phyloP scores from a whole-genome alignment of 2,888 invertebrate genomes.

The Frankliniella intonsa region DNA sequence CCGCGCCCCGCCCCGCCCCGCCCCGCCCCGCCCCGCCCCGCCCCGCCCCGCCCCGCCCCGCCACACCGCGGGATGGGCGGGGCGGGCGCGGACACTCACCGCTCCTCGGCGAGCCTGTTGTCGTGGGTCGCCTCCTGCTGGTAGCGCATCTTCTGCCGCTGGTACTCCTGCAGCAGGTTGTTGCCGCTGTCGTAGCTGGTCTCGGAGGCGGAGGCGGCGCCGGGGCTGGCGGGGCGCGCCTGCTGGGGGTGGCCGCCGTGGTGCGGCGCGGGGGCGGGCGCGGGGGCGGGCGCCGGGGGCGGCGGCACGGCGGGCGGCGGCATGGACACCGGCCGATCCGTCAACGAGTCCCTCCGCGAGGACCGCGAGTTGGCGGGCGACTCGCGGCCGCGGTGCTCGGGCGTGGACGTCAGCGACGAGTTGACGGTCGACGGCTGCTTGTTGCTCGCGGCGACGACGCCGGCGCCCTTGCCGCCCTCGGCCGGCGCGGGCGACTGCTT shows the following conservation, averaged over 20 bases:
- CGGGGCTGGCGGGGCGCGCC: constrained; percentile 52
- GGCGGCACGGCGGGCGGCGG: not conserved
- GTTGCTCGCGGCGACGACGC: constrained; percentile 44
- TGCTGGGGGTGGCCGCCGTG: constrained; percentile 43
- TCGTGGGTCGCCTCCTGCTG: constrained; percentile 43
- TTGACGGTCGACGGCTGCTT: constrained; percentile 38
- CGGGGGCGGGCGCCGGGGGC: constrained; percentile 39
- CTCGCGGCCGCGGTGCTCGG: constrained; percentile 63
- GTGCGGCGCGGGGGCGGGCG: constrained; percentile 41
- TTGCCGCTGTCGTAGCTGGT: constrained; percentile 55
- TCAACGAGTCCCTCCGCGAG: constrained; percentile 60
- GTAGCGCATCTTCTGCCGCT: constrained; percentile 65
- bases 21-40: no score
- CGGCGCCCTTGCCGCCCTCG: constrained; percentile 39
- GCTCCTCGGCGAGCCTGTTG: constrained; percentile 49
- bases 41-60: no score
- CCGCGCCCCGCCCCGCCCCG: no score
- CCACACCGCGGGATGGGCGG: not conserved
- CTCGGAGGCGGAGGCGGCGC: constrained; percentile 49
- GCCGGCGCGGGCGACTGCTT: constrained; percentile 33
- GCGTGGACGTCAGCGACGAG: constrained; percentile 58
- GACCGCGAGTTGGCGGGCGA: constrained; percentile 63
- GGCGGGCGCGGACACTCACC: constrained; percentile 45
- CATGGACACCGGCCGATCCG: constrained; percentile 50
- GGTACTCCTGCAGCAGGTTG: constrained; percentile 74